phyloP scores from a whole-genome alignment of 2,113 vertebrate genomes.

The Erinaceus europaeus region DNA sequence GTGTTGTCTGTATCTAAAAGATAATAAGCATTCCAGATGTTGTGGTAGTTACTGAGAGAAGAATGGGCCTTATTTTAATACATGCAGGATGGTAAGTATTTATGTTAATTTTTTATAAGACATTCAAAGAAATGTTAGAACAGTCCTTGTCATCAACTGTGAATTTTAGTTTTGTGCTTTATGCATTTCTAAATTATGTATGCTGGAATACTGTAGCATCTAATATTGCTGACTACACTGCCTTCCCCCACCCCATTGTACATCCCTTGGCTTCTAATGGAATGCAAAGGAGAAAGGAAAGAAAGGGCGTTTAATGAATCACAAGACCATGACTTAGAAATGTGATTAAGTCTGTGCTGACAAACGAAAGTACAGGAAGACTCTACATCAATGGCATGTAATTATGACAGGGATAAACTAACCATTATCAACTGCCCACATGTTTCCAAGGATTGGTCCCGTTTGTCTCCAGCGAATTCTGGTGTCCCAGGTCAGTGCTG shows the following conservation, averaged over 20 bases:
- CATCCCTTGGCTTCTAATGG: constrained; percentile 42
- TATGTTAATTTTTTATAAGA: constrained; percentile 65
- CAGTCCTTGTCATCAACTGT: constrained; percentile 46
- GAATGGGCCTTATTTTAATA: constrained; percentile 55
- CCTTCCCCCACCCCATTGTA: too few relatives aligned
- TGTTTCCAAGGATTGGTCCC: constrained; percentile 89
- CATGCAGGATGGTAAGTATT: constrained; percentile 16
- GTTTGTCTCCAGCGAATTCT: constrained; percentile 96
- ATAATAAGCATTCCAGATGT: constrained; percentile 64
- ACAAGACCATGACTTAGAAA: constrained; percentile 56
- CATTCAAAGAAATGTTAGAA: constrained; percentile 62
- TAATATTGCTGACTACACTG: constrained; percentile 67
- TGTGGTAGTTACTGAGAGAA: constrained; percentile 49
- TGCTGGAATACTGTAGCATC: constrained; percentile 51
- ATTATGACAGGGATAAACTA: constrained; percentile 70
- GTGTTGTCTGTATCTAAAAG: constrained; percentile 56
- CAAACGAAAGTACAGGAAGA: constrained; percentile 55
- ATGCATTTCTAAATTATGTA: constrained; percentile 54
- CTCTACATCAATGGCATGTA: constrained; percentile 46
- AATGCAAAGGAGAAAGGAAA: constrained; percentile 64
- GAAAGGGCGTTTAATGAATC: constrained; percentile 61
- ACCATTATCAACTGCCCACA: constrained; percentile 99
- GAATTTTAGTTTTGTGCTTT: constrained; percentile 62
- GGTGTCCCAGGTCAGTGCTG: constrained; percentile 91
- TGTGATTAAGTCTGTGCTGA: constrained; percentile 59